Percentiles rank a stretch among this genome's conserved stretches.
phyloP scores from a whole-genome alignment of 2,888 invertebrate genomes.

The Acanthoscelides obtectus region DNA sequence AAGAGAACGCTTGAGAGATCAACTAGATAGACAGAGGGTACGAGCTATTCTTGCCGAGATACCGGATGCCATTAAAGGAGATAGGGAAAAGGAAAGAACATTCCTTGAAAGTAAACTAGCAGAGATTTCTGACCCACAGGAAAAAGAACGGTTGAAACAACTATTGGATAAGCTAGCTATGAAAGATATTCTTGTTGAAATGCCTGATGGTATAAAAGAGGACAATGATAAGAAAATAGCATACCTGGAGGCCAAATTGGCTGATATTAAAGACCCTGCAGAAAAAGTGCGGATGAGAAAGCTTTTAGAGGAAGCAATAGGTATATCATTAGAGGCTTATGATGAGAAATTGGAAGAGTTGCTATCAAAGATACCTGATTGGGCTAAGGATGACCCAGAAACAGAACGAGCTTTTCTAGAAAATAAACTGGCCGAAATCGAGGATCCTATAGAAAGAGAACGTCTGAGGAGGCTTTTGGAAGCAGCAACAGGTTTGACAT shows the following conservation, averaged over 20 bases:
- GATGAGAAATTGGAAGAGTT: not conserved
- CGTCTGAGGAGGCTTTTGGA: not conserved
- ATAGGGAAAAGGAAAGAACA: not conserved
- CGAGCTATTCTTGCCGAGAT: not conserved
- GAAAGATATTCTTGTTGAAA: not conserved
- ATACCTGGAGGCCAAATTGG: not conserved
- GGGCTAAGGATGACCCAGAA: not conserved
- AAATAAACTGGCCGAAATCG: not conserved
- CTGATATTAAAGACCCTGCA: not conserved
- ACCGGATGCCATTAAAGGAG: not conserved
- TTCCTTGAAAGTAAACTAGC: not conserved
- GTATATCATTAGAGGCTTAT: not conserved
- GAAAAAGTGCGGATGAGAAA: not conserved
- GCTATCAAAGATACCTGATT: not conserved
- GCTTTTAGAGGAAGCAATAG: not conserved
- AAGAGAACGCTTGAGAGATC: not conserved
- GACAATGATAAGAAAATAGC: not conserved
- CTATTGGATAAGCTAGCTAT: not conserved
- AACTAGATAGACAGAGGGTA: not conserved
- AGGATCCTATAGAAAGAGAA: not conserved
- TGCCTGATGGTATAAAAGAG: not conserved
- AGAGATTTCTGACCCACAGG: not conserved
- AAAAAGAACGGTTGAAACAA: not conserved
- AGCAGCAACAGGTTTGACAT: not conserved
- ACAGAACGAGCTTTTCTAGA: not conserved